These are phyloP conservation scores for Brachionus angularis DNA, from an alignment of 1,140 invertebrate species.

Conservation along the genomic window DNA sequence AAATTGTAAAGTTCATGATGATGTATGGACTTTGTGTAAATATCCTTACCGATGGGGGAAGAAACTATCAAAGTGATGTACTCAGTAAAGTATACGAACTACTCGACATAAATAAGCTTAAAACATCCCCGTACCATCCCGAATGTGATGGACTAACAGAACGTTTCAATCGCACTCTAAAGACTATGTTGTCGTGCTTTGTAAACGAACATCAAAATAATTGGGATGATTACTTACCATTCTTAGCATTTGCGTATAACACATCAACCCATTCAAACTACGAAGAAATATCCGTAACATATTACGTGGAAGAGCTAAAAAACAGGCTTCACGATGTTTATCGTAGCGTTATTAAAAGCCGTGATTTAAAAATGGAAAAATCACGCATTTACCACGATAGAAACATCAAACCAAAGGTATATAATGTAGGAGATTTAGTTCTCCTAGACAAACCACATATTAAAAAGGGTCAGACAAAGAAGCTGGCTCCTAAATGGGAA, in stretches of 20 bases:
- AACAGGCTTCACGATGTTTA: background rate
- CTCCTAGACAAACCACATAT: conserved; percentile 1
- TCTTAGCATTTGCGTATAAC: background rate
- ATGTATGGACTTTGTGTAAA: background rate
- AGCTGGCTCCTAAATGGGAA: conserved; percentile 9
- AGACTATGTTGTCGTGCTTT: conserved; percentile 1
- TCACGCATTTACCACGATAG: background rate
- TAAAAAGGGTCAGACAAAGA: background rate
- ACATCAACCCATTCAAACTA: background rate
- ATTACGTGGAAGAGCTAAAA: background rate
- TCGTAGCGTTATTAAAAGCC: background rate
- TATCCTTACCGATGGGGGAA: conserved; percentile 42
- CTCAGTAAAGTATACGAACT: background rate
- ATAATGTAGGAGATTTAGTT: conserved; percentile 1
- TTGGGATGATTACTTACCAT: conserved; percentile 45
- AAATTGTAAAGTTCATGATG: conserved; percentile 13
- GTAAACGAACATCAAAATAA: conserved; percentile 45
- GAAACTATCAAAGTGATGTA: conserved; percentile 45
- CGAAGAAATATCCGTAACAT: background rate
- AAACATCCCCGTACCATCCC: conserved; percentile 45
- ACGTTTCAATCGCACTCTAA: conserved; percentile 46
- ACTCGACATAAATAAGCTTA: background rate
- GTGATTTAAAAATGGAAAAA: background rate
- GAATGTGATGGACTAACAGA: conserved; percentile 46
- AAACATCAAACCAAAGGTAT: background rate